Evolutionary conservation across 2,113 vertebrate genomes (phyloP), one percentile per base, ranked within the genome.

Genomic region (Centropus bengalensis): DNA sequence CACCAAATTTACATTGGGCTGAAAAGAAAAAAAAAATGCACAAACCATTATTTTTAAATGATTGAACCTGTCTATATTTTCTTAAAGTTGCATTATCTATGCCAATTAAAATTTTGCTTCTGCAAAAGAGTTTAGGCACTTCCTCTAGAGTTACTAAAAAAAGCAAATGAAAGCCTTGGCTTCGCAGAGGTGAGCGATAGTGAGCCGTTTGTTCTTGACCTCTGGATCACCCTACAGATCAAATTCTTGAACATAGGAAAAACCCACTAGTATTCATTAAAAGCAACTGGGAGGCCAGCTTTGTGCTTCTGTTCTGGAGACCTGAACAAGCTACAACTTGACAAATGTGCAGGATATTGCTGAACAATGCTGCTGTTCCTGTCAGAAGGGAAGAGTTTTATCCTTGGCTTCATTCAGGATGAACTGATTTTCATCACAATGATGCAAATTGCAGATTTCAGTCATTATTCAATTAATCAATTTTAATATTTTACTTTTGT

Each of bases 61-160:
- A 40, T 66, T 40, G 70, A 94, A 91, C 22, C 63, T 44, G 24
- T 32, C 95, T 58, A 23, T 62, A 76, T 64, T 87, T 89, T 94
- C 85, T 94, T 64, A 88, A 54, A 73, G 89, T 36, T 59, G 70
- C 15, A 36, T 94, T 90, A 90, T 54, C 90, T 74, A 56, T 88
- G 95, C 84, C 83, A 91, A 70, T 95, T 96, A 94, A 95, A 93
- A 97, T 96, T 96, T 91, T 95, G 83, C 82, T 94, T 91, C 93
- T 94, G 94, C 95, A 93, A 94, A 85, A 83, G 91, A 97, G 95
- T 91, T 94, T 62, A 93, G 95, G 93, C 78, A 94, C 93, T 97
- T 97, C 96, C 96, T 97, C 95, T 93, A 73, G 95, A 97, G 95
- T 97, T 96, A 97, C 96, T 98, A 96, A 98, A 97, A 94, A 96